A percentile compares a stretch with the other conserved stretches of the same genome.
Conservation (phyloP, 2,797 vertebrate species). For the Sebastes nivosus region DNA sequence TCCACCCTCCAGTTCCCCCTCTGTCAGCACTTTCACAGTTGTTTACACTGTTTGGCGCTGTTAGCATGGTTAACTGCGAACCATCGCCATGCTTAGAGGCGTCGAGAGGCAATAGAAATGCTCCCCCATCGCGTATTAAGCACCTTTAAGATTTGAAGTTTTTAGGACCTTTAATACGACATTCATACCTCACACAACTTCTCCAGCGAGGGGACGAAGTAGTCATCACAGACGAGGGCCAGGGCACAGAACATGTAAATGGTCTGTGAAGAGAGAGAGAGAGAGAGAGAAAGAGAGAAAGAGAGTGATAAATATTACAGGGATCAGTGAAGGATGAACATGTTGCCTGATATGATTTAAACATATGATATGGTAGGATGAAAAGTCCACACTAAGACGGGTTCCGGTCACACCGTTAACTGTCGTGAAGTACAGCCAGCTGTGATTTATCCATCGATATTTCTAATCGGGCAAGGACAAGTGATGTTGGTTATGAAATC, state of each 20-base stretch:
- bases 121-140: too few species aligned
- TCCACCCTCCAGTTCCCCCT: too few species aligned
- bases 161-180: neutral
- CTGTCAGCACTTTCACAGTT: too few species aligned
- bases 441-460: neutral
- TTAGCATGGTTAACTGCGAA: too few species aligned
- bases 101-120: too few species aligned
- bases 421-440: neutral
- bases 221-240: conserved; percentile 95
- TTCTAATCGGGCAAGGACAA: neutral
- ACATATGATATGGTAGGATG: neutral
- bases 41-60: too few species aligned
- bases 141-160: neutral
- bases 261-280: conserved; percentile 78
- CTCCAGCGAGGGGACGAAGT: conserved; percentile 95
- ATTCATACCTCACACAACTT: conserved; percentile 89
- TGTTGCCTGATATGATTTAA: neutral
- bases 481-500: neutral
- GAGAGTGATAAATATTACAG: conserved; percentile 23
- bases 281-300: conserved; percentile 19
- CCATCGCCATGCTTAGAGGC: too few species aligned
- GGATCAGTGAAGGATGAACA: neutral
- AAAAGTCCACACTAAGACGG: neutral
- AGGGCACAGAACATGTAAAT: conserved; percentile 96
- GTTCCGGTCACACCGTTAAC: neutral